Evolutionary conservation across 2,888 invertebrate species (phyloP), one percentile per base, ranked within the genome.

Genomic region (Panopea generosa): DNA sequence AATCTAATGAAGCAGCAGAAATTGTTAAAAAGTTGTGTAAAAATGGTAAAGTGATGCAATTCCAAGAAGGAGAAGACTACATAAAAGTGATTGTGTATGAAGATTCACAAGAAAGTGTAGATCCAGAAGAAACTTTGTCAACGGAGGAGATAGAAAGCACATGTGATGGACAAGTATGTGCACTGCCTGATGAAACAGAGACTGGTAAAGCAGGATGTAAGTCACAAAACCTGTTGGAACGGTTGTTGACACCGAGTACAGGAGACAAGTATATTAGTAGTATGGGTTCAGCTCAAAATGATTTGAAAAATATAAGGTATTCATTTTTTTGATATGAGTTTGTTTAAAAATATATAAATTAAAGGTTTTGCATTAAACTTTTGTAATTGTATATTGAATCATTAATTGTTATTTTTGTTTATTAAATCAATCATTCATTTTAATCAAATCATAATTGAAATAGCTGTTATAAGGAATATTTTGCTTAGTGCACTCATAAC

Each of bases 11-110:
- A 65, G 80, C 80, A 24, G 80, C 76, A 47, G 76, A 80, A 16
- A 76, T 80, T 52, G 76, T 80, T 16, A 68, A 65, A 50, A 80
- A 80, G 60, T 38, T 80, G 6, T 80, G 80, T 52, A 73, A 73
- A 38, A 76, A 80, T 65, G 80, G 80, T 1, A 80, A 76, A 56
- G 55, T 80, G 16, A 68, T 76, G 73, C 72, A 75, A 33, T 66
- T 80, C 29, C 75, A 75, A 27, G 80, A 80, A 45, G 76, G 80
- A 16, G 76, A 80, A 56, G 72, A 80, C 27, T 77, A 60, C 45
- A 76, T 80, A 14, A 80, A 80, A 61, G 73, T 80, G 18, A 73
- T 80, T 56, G 80, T 80, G 14, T 80, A 76, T 56, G 80, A 80
- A 47, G 80, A 80, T 38, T 79, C 79, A 9, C 60, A 72, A 18